Evolutionary conservation across 2,888 invertebrate genomes (phyloP), one percentile per base, ranked within the genome.

Genomic region (Mactromeris polynyma): DNA sequence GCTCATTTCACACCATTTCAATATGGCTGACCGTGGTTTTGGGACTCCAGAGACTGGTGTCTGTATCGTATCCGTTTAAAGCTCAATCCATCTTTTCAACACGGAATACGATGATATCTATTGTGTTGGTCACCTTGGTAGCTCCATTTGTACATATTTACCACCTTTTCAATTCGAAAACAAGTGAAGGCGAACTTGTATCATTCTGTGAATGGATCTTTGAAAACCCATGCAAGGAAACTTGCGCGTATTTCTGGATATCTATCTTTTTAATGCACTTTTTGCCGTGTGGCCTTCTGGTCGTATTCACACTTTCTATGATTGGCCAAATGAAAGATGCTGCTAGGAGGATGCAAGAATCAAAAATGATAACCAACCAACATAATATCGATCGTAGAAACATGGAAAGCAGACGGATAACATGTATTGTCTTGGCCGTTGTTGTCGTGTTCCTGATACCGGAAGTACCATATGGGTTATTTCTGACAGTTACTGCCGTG

Each of bases 11-110:
- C 81, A 91, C 90, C 7, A 88, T 89, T 36, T 93, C 93, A 31
- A 88, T 90, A 46, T 93, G 92, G 92, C 83, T 91, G 21, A 93
- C 93, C n/a, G 90, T 89, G 2, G 46, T 89, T 4, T 85, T 93
- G 0, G 93, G 91, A 4, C 64, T 93, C 21, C 93, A 93, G n/a
- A 81, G 93, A 14, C 88, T 87, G 40, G 77, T 93, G 14, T 89
- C 88, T 6, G 90, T 93, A 4, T 83, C 86, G 19, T 89, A 83
- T 64, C 93, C 90, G n/a, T 87, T 87, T 31, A 38, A 78, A 73
- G 85, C 85, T n/a, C 84, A 87, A 54, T 19, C 51, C 2, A 51
- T 85, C 42, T 90, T 90, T 58, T 73, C 87, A 0, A 85, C 79
- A 31, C 82, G 77, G 1, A 81, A 80, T 9, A 90, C 83, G 0